Conservation (phyloP, 2,888 invertebrate genomes). For the Hydroisotoma schaefferi region DNA sequence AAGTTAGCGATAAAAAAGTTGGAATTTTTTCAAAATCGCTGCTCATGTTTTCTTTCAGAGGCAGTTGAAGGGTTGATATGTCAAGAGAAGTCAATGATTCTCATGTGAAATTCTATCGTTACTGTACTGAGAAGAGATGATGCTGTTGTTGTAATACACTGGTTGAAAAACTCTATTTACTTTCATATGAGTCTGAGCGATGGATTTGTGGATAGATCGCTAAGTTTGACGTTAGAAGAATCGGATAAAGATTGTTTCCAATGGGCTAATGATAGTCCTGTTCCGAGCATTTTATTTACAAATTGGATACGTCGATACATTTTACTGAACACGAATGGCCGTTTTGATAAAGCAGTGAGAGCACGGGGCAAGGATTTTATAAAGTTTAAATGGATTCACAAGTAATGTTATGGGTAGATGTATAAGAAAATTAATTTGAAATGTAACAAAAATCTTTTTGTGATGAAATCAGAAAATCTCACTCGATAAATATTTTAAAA, state of each 20-base stretch:
- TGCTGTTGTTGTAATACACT: not conserved
- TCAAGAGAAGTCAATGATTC: not conserved
- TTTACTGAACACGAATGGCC: too few species aligned
- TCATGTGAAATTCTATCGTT: not conserved
- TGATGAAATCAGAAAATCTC: not conserved
- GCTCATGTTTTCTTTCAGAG: not conserved
- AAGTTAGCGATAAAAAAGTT: not conserved
- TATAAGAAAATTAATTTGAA: too few species aligned
- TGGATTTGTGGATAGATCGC: conserved; percentile 3
- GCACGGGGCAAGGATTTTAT: too few species aligned
- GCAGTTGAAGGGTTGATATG: not conserved
- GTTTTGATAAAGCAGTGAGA: too few species aligned
- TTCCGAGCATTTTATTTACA: too few species aligned
- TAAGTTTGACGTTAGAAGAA: not conserved
- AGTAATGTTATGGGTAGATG: too few species aligned
- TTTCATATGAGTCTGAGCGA: not conserved
- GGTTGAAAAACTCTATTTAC: not conserved
- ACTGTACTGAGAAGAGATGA: not conserved
- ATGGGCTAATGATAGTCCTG: not conserved
- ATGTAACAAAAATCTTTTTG: not conserved
- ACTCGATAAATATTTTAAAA: not conserved
- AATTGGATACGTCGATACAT: too few species aligned
- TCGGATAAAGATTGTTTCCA: not conserved
- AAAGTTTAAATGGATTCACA: too few species aligned
- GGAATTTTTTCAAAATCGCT: conserved; percentile 1